Conservation (phyloP, 2,797 vertebrate genomes). For the Danio albolineatus region DNA sequence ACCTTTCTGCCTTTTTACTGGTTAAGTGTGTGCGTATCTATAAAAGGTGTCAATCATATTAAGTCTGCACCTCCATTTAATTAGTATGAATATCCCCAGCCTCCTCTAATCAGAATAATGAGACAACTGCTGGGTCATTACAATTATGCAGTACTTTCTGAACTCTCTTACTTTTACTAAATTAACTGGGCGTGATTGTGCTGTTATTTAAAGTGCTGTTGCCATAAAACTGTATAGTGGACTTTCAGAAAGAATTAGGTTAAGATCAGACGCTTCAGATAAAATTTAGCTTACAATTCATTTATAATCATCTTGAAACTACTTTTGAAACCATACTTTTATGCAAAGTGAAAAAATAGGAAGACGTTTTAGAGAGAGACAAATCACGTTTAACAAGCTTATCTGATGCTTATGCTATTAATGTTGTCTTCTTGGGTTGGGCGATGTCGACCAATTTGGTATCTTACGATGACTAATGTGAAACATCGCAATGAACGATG, state of each 20-base stretch:
- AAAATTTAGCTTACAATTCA: neutral
- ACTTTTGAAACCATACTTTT: neutral
- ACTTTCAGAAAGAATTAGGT: neutral
- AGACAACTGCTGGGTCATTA: conserved; percentile 29
- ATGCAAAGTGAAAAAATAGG: neutral
- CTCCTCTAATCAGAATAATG: conserved; percentile 40
- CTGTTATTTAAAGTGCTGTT: conserved; percentile 15
- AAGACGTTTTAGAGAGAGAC: neutral
- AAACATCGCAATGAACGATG: too few relatives aligned
- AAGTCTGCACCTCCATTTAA: conserved; percentile 23
- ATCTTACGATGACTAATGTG: too few relatives aligned
- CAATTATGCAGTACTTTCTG: neutral
- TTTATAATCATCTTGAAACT: neutral
- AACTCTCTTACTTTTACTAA: conserved; percentile 13
- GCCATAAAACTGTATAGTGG: neutral
- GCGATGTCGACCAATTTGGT: too few relatives aligned
- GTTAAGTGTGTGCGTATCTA: neutral
- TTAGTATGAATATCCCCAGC: conserved; percentile 46
- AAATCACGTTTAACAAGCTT: too few relatives aligned
- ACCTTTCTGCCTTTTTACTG: neutral
- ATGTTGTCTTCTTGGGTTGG: too few relatives aligned
- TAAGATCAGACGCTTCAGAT: neutral
- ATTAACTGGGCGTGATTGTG: neutral
- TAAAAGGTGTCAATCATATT: neutral
- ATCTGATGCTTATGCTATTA: neutral